These are phyloP conservation scores for Chondrosia reniformis DNA, from an alignment of 37 sponge, comb jelly and placozoan genomes.

Conservation along the genomic window DNA sequence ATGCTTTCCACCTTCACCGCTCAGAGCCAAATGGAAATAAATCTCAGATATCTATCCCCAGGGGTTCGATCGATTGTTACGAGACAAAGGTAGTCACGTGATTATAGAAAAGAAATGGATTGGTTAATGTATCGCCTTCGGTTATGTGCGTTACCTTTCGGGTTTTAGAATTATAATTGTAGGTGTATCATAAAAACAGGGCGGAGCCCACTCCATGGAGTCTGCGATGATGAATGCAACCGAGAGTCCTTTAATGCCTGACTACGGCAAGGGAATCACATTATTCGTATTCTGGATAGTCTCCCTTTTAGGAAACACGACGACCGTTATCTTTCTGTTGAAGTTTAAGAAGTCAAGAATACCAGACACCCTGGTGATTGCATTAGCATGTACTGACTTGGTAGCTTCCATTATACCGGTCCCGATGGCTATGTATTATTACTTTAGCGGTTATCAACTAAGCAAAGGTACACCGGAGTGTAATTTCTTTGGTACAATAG, in stretches of 20 bases:
- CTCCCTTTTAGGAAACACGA: slow-evolving; percentile 48
- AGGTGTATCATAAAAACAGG: too few species aligned
- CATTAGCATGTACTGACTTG: slow-evolving; percentile 62
- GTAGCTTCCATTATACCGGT: slow-evolving; percentile 52
- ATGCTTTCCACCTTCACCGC: slow-evolving; percentile 28
- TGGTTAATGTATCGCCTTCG: too few species aligned
- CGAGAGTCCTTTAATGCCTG: too few species aligned
- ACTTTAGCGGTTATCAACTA: slow-evolving; percentile 23
- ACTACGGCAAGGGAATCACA: slow-evolving; percentile 23
- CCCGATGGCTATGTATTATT: slow-evolving; percentile 38
- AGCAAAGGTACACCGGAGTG: slow-evolving; percentile 29
- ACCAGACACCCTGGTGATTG: slow-evolving; percentile 69
- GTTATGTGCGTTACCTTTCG: too few species aligned
- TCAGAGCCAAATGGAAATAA: not conserved
- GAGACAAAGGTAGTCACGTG: not conserved
- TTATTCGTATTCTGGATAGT: slow-evolving; percentile 26
- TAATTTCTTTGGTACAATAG: slow-evolving; percentile 38
- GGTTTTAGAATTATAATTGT: too few species aligned
- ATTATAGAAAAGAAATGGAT: not conserved
- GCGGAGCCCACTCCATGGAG: too few species aligned
- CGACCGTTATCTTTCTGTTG: slow-evolving; percentile 42
- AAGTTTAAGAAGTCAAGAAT: slow-evolving; percentile 53
- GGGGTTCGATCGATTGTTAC: too few species aligned
- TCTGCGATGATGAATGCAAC: too few species aligned
- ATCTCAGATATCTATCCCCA: too few species aligned